Evolutionary conservation across 2,888 invertebrate genomes (phyloP).

Genomic region (Gnatocerus cornutus): DNA sequence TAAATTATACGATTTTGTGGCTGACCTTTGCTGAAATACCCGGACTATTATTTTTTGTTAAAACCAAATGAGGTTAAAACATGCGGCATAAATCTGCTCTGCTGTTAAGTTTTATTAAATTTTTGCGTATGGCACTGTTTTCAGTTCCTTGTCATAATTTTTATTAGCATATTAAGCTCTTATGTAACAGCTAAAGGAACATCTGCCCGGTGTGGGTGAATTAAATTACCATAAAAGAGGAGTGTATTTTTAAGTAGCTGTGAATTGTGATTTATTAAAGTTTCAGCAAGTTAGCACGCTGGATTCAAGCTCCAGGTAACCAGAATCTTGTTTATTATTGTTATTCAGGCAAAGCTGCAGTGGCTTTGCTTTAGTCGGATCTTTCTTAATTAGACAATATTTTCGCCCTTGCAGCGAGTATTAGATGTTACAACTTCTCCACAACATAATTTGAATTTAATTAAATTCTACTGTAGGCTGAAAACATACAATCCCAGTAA

Average conservation of each 20-base stretch:
- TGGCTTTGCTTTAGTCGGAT: not conserved
- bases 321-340: constrained; percentile 4
- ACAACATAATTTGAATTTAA: constrained; percentile 31
- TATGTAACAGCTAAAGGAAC: constrained; percentile 2
- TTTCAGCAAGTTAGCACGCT: too few species aligned
- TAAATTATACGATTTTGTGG: not conserved
- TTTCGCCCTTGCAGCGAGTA: constrained; percentile 13
- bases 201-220: constrained; percentile 4
- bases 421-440: constrained; percentile 21
- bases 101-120: not conserved
- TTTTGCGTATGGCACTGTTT: not conserved
- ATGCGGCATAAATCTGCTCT: not conserved
- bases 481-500: constrained; percentile 6
- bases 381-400: constrained; percentile 17
- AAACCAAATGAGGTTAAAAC: constrained; percentile 1
- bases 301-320: too few species aligned
- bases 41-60: constrained; percentile 2
- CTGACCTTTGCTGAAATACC: constrained; percentile 1
- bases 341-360: constrained; percentile 3
- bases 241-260: not conserved
- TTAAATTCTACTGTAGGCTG: constrained; percentile 11
- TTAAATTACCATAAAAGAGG: constrained; percentile 1
- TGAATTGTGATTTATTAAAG: not conserved
- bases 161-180: not conserved
- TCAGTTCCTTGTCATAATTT: not conserved